Conservation (phyloP, 2,797 vertebrate species). For the Alauda arvensis region DNA sequence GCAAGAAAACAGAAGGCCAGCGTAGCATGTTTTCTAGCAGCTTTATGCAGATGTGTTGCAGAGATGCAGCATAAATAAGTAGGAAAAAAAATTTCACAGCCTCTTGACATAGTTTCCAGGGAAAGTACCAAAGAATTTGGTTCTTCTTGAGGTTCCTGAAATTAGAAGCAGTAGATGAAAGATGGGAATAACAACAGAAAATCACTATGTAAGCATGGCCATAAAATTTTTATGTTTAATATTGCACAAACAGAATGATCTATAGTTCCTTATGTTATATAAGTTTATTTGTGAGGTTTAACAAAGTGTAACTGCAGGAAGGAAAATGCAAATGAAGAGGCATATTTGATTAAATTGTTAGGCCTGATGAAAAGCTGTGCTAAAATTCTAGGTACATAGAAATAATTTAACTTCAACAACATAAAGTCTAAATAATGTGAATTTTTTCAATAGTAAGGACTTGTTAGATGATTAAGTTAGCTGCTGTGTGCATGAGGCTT, state of each 20-base stretch:
- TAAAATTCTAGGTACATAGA: not conserved
- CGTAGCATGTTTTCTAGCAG: constrained; percentile 64
- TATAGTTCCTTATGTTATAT: not conserved
- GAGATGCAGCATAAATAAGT: constrained; percentile 71
- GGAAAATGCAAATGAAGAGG: not conserved
- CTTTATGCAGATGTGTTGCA: constrained; percentile 67
- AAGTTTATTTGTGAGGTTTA: not conserved
- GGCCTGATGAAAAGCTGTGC: not conserved
- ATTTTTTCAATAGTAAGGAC: not conserved
- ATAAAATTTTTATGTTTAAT: not conserved
- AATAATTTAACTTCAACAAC: not conserved
- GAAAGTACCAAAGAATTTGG: constrained; percentile 97
- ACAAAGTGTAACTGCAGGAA: not conserved
- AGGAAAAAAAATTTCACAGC: constrained; percentile 78
- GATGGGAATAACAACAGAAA: constrained; percentile 13
- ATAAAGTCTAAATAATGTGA: not conserved
- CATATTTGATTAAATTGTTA: not conserved
- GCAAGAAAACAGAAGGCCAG: constrained; percentile 65
- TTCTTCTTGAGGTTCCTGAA: constrained; percentile 95
- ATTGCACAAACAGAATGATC: not conserved
- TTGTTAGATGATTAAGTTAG: not conserved
- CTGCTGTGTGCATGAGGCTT: not conserved
- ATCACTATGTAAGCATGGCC: not conserved
- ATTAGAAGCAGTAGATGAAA: constrained; percentile 71
- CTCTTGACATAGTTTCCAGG: constrained; percentile 98